Conservation (phyloP, 2,888 invertebrate genomes). For the Selenia dentaria region DNA sequence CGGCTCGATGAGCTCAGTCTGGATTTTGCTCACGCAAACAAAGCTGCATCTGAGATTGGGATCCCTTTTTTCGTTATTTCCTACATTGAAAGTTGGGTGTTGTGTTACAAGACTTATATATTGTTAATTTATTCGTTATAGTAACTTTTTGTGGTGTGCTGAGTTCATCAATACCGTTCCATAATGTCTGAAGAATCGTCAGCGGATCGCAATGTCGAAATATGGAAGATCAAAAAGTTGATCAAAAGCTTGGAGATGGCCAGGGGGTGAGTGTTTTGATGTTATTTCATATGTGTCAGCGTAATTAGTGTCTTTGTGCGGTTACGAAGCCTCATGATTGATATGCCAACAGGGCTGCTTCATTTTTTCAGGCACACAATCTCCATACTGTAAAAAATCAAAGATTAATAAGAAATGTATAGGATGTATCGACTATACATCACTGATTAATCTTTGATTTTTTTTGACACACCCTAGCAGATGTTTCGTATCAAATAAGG, state of each 20-base stretch:
- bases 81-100: conserved; percentile 62
- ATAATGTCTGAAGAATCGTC: conserved; percentile 96
- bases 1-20: too few relatives aligned
- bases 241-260: conserved; percentile 99
- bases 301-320: conserved; percentile 34
- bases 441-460: too few relatives aligned
- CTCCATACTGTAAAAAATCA: too few relatives aligned
- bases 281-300: not conserved
- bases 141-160: conserved; percentile 60
- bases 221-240: conserved; percentile 99
- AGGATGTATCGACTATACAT: too few relatives aligned
- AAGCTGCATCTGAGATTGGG: conserved; percentile 61
- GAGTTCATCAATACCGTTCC: conserved; percentile 52
- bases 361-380: conserved; percentile 58
- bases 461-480: too few relatives aligned
- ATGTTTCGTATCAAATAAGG: too few relatives aligned
- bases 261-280: conserved; percentile 92
- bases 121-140: conserved; percentile 47
- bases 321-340: conserved; percentile 49
- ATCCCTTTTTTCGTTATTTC: conserved; percentile 58
- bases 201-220: conserved; percentile 99
- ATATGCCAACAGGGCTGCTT: conserved; percentile 69
- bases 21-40: conserved; percentile 77
- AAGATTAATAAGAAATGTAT: too few relatives aligned
- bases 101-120: conserved; percentile 61